Percentiles rank a stretch among this genome's conserved stretches.
These are phyloP conservation scores for Eumacrocentrus americanus DNA, from an alignment of 2,888 invertebrate species.

Conservation along the genomic window DNA sequence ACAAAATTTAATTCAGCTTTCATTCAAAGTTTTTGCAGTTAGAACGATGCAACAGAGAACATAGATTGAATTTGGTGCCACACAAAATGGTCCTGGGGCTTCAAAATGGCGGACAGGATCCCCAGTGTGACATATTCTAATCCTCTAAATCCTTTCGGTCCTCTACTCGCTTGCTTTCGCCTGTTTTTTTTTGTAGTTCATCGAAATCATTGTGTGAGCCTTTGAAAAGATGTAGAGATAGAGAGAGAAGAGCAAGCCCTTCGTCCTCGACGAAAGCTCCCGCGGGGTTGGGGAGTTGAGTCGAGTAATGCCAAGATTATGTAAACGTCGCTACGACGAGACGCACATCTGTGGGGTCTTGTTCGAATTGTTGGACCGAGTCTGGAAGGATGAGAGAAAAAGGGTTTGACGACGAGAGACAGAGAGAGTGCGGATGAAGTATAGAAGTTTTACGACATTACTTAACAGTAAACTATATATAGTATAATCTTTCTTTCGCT, in stretches of 20 bases:
- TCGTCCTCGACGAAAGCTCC: background rate
- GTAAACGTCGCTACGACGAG: conserved; percentile 51
- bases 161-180: conserved; percentile 1
- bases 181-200: background rate
- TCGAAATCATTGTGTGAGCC: background rate
- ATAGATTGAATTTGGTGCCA: conserved; percentile 11
- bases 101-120: conserved; percentile 7
- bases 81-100: conserved; percentile 10
- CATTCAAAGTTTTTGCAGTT: conserved; percentile 1
- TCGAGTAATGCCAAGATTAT: conserved; percentile 55
- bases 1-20: background rate
- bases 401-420: conserved; percentile 15
- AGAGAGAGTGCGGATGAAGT: background rate
- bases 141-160: conserved; percentile 5
- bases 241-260: background rate
- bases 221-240: conserved; percentile 6
- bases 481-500: conserved; percentile 2
- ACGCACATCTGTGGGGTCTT: conserved; percentile 45
- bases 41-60: too few relatives aligned
- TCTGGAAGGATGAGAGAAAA: conserved; percentile 27
- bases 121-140: conserved; percentile 19
- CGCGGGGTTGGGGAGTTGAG: conserved; percentile 34
- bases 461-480: conserved; percentile 30
- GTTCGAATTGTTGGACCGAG: conserved; percentile 44
- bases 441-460: conserved; percentile 28